Percentiles rank a stretch among this genome's conserved stretches.
These are phyloP conservation scores for Choristoneura fumiferana DNA, from an alignment of 1,140 invertebrate genomes.

Conservation along the genomic window DNA sequence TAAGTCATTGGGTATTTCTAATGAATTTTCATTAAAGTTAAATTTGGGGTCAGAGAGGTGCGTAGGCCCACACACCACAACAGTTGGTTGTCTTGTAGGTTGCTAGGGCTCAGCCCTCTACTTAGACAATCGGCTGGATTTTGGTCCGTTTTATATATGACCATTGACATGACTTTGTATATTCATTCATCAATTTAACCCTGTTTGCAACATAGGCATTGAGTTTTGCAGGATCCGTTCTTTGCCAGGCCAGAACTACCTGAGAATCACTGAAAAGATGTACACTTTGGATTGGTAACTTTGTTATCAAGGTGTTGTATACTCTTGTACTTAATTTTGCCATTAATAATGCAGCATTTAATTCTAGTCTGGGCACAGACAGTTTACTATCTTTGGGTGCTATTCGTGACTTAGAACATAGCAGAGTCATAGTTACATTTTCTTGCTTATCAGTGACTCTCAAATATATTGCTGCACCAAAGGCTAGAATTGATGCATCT, in stretches of 20 bases:
- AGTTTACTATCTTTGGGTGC: background rate
- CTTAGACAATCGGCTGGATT: slow-evolving; percentile 30
- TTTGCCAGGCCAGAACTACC: slow-evolving; percentile 23
- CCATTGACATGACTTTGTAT: slow-evolving; percentile 19
- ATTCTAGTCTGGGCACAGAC: slow-evolving; percentile 8
- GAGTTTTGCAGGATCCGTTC: slow-evolving; percentile 10
- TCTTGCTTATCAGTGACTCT: no score
- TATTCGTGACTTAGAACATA: no score
- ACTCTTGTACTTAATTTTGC: background rate
- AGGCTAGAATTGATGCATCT: no score
- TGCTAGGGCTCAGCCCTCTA: slow-evolving; percentile 18
- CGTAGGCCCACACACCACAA: slow-evolving; percentile 21
- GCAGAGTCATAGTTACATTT: no score
- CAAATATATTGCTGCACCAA: no score
- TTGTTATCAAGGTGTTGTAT: background rate
- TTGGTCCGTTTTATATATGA: slow-evolving; percentile 13
- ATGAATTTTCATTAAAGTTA: background rate
- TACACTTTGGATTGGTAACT: slow-evolving; percentile 5
- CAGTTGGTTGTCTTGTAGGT: slow-evolving; percentile 13
- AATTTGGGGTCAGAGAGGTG: slow-evolving; percentile 12
- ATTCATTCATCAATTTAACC: slow-evolving; percentile 20
- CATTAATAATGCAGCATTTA: slow-evolving; percentile 8
- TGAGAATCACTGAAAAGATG: slow-evolving; percentile 24
- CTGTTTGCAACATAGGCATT: slow-evolving; percentile 27
- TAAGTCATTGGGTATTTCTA: no score